Evolutionary conservation across 2,113 vertebrate species (phyloP), one percentile per base, ranked within the genome.

Genomic region (Myocastor coypus): DNA sequence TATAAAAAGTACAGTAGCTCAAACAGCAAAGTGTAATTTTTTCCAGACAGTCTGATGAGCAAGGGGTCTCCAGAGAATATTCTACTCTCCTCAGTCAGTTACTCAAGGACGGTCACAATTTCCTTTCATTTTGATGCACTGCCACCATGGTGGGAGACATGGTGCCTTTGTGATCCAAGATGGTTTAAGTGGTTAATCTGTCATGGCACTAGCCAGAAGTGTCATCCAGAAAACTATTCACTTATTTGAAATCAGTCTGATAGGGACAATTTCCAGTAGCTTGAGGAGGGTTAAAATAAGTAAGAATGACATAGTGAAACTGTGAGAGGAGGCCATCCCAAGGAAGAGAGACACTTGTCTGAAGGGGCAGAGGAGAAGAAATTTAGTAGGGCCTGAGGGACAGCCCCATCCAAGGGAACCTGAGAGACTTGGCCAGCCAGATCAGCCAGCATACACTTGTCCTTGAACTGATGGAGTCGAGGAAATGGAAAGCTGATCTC

Each of bases 331-430:
- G 5, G 14, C 10, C 28, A 77, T 9, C 32, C 2, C 1, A 26
- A 4, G 26, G 26, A 32, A 40, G 12, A 20, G 34, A 42, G 20
- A 34, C 84, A 50, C 4, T 19, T 78, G 32, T 19, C 2, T 26
- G 14, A 92, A n/a, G 0, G 11, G 10, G 26, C 32, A 59, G 89
- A 26, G 34, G 63, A 64, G 6, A 42, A 13, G 20, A 1, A 13
- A 37, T 12, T 57, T 26, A 24, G 20, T 1, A 24, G 30, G 46
- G 46, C 14, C 10, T 24, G 0, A 40, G 26, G 20, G 14, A 88
- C 2, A 50, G 10, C 14, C 5, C 5, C 57, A n/a, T 40, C 2
- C 1, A 4, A 0, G 34, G 5, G 2, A 2, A 42, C 13, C 17
- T 24, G 32, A 6, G 20, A 34, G n/a, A 0, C 24, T 42, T 13